Conservation (phyloP, 2,888 invertebrate genomes). For the Saturnia japonica region DNA sequence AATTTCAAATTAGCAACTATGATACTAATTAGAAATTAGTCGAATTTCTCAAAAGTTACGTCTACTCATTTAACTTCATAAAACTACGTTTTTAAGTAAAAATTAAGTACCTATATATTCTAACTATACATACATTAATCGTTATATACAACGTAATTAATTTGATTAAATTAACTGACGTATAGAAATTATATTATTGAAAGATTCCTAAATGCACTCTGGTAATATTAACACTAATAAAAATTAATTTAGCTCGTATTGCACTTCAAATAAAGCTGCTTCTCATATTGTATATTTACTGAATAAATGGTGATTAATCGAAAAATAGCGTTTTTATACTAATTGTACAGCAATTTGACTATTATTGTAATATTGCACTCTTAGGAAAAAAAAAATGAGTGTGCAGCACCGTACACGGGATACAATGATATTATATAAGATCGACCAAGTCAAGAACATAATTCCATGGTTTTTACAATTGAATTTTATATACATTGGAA, state of each 20-base stretch:
- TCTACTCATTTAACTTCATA: neutral
- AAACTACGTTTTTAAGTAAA: constrained; percentile 48
- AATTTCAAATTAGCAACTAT: constrained; percentile 52
- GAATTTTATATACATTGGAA: too few species aligned
- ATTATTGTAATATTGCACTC: too few species aligned
- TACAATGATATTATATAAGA: too few species aligned
- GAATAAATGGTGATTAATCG: neutral
- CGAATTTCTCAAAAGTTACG: constrained; percentile 24
- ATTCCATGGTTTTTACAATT: too few species aligned
- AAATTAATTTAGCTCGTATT: constrained; percentile 12
- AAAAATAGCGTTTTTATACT: neutral
- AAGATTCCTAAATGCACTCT: constrained; percentile 8
- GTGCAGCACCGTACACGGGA: too few species aligned
- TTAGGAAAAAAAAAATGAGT: too few species aligned
- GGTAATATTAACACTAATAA: neutral
- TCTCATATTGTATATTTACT: neutral
- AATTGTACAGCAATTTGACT: too few species aligned
- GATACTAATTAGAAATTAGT: constrained; percentile 53
- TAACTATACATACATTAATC: constrained; percentile 53
- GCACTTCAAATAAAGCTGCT: neutral
- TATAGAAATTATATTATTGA: constrained; percentile 33
- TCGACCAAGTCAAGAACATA: too few species aligned
- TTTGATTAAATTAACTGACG: constrained; percentile 47
- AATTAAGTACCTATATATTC: constrained; percentile 42
- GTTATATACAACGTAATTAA: constrained; percentile 54